These are phyloP conservation scores for Merodon equestris DNA, from an alignment of 2,888 invertebrate genomes.

Conservation along the genomic window DNA sequence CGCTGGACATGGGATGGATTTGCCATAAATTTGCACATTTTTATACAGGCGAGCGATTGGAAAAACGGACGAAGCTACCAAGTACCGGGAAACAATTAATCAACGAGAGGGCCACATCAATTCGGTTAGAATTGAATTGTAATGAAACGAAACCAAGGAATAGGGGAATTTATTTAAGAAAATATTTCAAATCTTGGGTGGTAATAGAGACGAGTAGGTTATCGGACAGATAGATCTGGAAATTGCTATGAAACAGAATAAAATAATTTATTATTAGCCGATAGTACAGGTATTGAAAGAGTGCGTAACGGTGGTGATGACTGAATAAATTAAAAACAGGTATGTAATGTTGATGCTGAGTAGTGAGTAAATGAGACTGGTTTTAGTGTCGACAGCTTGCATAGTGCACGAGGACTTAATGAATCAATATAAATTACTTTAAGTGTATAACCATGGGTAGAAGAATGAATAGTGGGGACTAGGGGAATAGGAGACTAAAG, in stretches of 20 bases:
- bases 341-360: not conserved
- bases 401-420: constrained; percentile 40
- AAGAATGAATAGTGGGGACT: too few relatives aligned
- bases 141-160: constrained; percentile 52
- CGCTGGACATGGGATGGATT: not conserved
- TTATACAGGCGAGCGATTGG: too few relatives aligned
- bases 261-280: constrained; percentile 52
- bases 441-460: constrained; percentile 15
- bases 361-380: constrained; percentile 5
- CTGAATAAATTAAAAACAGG: constrained; percentile 57
- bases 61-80: constrained; percentile 29
- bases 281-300: constrained; percentile 26
- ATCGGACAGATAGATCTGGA: constrained; percentile 46
- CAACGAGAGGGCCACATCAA: constrained; percentile 30
- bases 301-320: constrained; percentile 21
- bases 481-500: too few relatives aligned
- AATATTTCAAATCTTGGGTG: constrained; percentile 42
- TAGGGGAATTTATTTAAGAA: constrained; percentile 42
- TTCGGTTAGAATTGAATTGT: constrained; percentile 27
- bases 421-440: constrained; percentile 40
- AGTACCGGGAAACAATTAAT: constrained; percentile 43
- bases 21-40: not conserved
- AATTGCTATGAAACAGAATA: constrained; percentile 39
- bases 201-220: constrained; percentile 37
- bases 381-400: constrained; percentile 59